These are phyloP conservation scores for Carabus problematicus DNA, from an alignment of 2,888 invertebrate genomes.

Conservation along the genomic window DNA sequence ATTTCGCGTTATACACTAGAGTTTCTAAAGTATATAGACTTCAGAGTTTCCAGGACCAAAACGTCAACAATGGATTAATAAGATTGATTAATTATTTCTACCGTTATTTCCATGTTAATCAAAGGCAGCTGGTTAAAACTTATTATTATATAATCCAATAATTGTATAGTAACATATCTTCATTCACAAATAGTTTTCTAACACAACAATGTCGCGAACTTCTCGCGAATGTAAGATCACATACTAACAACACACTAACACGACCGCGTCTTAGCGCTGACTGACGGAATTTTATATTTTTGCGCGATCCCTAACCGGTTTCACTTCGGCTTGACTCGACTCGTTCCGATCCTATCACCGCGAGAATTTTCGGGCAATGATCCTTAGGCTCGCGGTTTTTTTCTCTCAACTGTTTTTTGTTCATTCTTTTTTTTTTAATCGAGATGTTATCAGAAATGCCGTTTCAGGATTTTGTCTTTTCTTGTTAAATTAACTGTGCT, in stretches of 20 bases:
- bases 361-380: constrained; percentile 37
- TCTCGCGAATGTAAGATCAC: not conserved
- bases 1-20: no score
- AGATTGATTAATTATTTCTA: no score
- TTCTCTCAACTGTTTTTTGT: not conserved
- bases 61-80: no score
- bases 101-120: no score
- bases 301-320: constrained; percentile 39
- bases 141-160: constrained; percentile 3
- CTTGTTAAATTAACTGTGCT: constrained; percentile 2
- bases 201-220: not conserved
- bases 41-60: no score
- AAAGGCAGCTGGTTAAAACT: not conserved
- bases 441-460: constrained; percentile 1
- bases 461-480: constrained; percentile 2
- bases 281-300: constrained; percentile 41
- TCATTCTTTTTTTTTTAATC: not conserved
- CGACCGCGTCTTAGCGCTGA: constrained; percentile 15
- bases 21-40: no score
- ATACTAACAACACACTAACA: not conserved
- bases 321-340: constrained; percentile 27
- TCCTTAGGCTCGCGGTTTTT: constrained; percentile 18
- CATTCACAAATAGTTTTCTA: constrained; percentile 1
- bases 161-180: not conserved
- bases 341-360: constrained; percentile 25